phyloP scores from a whole-genome alignment of 2,888 invertebrate species.

The Agriopis leucophaearia region DNA sequence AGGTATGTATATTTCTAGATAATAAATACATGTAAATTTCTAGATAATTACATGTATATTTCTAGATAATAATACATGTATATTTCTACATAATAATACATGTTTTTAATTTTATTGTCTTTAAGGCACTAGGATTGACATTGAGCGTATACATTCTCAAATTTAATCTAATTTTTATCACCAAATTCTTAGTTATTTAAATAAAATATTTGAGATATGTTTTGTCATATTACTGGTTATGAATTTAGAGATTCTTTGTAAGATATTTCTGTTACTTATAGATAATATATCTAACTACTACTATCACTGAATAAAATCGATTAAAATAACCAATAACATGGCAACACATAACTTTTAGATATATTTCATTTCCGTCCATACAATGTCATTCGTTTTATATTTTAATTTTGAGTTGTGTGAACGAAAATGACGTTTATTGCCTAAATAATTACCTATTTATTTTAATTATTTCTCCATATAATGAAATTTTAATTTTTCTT shows the following conservation, averaged over 20 bases:
- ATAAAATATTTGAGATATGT: conserved; percentile 50
- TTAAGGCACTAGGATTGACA: conserved; percentile 82
- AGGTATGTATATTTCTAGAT: conserved; percentile 6
- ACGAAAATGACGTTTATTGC: conserved; percentile 60
- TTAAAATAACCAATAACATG: conserved; percentile 79
- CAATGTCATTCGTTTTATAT: conserved; percentile 61
- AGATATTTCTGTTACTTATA: conserved; percentile 40
- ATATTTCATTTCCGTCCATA: conserved; percentile 64
- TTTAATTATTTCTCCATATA: conserved; percentile 41
- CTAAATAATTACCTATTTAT: conserved; percentile 45
- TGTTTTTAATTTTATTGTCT: conserved; percentile 48
- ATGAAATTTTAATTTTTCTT: conserved; percentile 88
- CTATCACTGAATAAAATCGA: conserved; percentile 74
- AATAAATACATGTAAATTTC: neutral
- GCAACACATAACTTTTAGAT: conserved; percentile 67
- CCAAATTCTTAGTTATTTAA: conserved; percentile 54
- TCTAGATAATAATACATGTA: neutral
- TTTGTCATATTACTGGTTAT: conserved; percentile 64
- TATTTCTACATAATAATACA: conserved; percentile 4
- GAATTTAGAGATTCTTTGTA: conserved; percentile 63
- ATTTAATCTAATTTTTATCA: conserved; percentile 54
- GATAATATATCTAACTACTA: conserved; percentile 63
- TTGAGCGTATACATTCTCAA: conserved; percentile 67
- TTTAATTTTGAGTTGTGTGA: conserved; percentile 64
- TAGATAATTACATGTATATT: neutral